Base-by-base conservation (phyloP, 2,888 invertebrate species). In the Pseudolycoriella hygida region DNA sequence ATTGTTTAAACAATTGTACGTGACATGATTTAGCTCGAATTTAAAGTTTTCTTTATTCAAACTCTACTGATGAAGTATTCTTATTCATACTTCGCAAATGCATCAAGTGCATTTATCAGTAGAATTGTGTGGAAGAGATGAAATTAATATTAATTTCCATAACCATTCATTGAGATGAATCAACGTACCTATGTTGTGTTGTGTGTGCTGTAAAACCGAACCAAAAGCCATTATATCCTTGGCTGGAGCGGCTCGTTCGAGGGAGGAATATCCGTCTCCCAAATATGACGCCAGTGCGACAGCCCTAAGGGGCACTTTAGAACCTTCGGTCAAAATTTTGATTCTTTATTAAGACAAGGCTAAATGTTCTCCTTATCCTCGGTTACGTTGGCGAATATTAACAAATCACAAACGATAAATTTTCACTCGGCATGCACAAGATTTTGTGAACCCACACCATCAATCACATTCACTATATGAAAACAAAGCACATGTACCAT, bases 201-300 rank as follows among this genome's bases (percentile, higher is more conserved):
- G 66, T 53, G 62, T 66, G 53, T 64, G 64, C 53, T 64, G 66
- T 52, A 66, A 56, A 48, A 66, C 63, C 46, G 66, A 62, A 52
- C 66, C 66, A 55, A 66, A 66, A 55, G 66, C 65, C 66, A 66
- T 66, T 55, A 66, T 60, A 59, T 66, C 66, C 58, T 66, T 65
- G 49, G 62, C 62, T 59, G 64, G 60, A 56, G 64, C 62, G 56
- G 61, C 61, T 56, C 64, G 60, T 53, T 62, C 61, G 55, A 65
- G 63, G 60, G 62, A 62, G 58, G 66, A 58, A 58, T 63, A 66
- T 53, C 64, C 64, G 60, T 66, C 63, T 60, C 66, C 65, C 60
- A 66, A 58, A 60, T 64, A 66, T 60, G 66, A 66, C 64, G 66
- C 66, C 64, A 66, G 63, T 61, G 66, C 66, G 64, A 65, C 65